Conservation (phyloP, 2,113 vertebrate species). For the Antechinus stuartii region DNA sequence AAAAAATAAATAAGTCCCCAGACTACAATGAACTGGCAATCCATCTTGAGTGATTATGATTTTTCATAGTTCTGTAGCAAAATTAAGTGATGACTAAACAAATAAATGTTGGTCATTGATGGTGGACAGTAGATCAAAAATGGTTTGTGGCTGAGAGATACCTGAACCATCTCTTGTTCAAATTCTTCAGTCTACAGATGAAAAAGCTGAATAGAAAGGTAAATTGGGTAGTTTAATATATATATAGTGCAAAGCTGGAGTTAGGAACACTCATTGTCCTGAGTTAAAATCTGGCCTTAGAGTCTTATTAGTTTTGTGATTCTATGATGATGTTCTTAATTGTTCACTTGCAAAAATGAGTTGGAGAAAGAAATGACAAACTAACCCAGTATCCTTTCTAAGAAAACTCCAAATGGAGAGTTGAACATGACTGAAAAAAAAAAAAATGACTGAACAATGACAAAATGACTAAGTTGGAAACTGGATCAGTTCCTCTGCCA, state of each 20-base stretch:
- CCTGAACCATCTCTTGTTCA: background rate
- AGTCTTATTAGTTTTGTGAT: fast-evolving
- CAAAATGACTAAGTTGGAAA: background rate
- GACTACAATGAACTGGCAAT: too few relatives aligned
- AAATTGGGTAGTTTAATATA: background rate
- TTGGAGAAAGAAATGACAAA: background rate
- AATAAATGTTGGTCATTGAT: too few relatives aligned
- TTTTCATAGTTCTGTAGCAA: too few relatives aligned
- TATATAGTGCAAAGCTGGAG: background rate
- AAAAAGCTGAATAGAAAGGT: background rate
- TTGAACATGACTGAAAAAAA: background rate
- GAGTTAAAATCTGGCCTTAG: background rate
- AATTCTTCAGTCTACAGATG: background rate
- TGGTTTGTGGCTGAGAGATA: background rate
- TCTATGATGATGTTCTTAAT: background rate
- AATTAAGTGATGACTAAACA: too few relatives aligned
- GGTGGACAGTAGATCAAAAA: too few relatives aligned
- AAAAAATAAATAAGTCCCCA: background rate
- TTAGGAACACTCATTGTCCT: background rate
- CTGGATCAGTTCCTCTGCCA: background rate
- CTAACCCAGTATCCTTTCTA: background rate
- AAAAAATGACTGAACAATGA: background rate
- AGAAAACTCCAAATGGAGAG: background rate
- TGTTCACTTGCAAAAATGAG: background rate
- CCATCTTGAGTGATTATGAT: too few relatives aligned